Percentiles rank a stretch among this genome's conserved stretches.
phyloP scores from a whole-genome alignment of 1,140 invertebrate genomes.

The Monomorium pharaonis region DNA sequence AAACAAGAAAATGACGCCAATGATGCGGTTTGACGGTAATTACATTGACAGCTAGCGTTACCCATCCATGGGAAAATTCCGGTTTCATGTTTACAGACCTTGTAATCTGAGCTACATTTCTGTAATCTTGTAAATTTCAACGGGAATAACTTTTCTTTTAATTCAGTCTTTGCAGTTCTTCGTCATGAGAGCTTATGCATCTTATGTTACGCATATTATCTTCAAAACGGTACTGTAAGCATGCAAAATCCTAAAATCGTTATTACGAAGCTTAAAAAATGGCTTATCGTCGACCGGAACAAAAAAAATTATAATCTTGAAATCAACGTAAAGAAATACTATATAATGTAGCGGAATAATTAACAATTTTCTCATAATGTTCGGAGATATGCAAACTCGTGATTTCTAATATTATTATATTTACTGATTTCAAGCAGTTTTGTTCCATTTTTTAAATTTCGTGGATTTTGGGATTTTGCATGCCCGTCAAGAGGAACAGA shows the following conservation, averaged over 20 bases:
- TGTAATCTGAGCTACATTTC: background rate
- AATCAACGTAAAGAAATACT: background rate
- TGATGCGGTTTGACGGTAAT: too few relatives aligned
- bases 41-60: too few relatives aligned
- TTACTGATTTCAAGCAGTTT: background rate
- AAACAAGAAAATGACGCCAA: too few relatives aligned
- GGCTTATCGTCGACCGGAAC: too few relatives aligned
- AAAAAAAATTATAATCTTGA: background rate
- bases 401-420: background rate
- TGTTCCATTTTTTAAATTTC: conserved; percentile 16
- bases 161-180: background rate
- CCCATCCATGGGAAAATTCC: too few relatives aligned
- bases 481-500: conserved; percentile 72
- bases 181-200: background rate
- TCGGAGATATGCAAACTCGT: background rate
- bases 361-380: background rate
- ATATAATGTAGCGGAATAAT: background rate
- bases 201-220: background rate
- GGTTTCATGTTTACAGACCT: too few relatives aligned
- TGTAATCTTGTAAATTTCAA: background rate
- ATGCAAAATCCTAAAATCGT: conserved; percentile 18
- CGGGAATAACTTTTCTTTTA: background rate
- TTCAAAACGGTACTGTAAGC: background rate
- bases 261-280: conserved; percentile 21
- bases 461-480: background rate